Conservation (phyloP, 2,113 vertebrate species). For the Nipponia nippon region DNA sequence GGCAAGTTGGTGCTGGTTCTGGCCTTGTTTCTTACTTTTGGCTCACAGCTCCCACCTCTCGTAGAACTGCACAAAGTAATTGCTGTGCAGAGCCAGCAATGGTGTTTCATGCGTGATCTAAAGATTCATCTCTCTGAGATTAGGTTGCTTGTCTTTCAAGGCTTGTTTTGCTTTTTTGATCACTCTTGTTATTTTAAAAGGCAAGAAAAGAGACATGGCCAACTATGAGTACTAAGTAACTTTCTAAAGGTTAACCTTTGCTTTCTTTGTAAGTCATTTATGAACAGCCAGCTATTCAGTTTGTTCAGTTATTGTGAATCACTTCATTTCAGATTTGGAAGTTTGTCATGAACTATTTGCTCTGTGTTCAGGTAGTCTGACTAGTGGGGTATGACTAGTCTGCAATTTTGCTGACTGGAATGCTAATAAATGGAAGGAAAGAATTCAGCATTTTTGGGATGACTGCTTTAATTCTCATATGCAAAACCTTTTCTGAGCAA, state of each 20-base stretch:
- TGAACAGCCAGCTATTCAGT: slow-evolving; percentile 24
- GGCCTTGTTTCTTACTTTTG: background rate
- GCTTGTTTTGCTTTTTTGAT: slow-evolving; percentile 33
- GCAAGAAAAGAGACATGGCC: background rate
- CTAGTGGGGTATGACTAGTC: slow-evolving; percentile 5
- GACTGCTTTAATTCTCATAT: background rate
- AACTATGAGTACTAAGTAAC: background rate
- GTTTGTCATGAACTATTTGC: slow-evolving; percentile 29
- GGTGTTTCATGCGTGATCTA: background rate
- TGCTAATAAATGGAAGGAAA: slow-evolving; percentile 37
- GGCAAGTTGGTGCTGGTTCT: background rate
- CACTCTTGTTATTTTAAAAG: slow-evolving; percentile 11
- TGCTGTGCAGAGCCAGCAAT: background rate
- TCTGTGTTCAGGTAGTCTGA: slow-evolving; percentile 41
- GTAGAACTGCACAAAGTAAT: background rate
- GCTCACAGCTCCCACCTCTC: background rate
- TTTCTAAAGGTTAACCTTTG: slow-evolving; percentile 28
- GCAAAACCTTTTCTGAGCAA: background rate
- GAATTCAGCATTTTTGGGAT: background rate
- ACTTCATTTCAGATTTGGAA: slow-evolving; percentile 44
- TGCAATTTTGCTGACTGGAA: slow-evolving; percentile 43
- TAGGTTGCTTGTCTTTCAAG: slow-evolving; percentile 22
- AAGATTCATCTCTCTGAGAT: slow-evolving; percentile 5
- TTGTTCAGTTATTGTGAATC: slow-evolving; percentile 37
- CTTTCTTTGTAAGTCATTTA: slow-evolving; percentile 15